Conservation (phyloP, 92 coral and sea anemone genomes). For the Umimayanthus kanabou region DNA sequence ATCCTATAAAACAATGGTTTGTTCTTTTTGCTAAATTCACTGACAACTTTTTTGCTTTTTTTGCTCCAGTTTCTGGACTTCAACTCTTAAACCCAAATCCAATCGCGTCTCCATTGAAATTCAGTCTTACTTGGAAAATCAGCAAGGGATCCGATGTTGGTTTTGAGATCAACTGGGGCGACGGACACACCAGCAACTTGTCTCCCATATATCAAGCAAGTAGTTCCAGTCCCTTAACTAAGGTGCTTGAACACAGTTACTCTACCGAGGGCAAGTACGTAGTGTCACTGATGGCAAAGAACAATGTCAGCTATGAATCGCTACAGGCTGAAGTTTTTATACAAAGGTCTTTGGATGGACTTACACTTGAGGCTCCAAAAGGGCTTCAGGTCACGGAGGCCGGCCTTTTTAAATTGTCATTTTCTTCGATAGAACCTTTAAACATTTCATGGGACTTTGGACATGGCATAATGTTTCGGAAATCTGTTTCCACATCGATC, state of each 20-base stretch:
- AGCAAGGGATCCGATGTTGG: constrained; percentile 21
- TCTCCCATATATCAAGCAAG: background rate
- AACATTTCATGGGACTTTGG: constrained; percentile 34
- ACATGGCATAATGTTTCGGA: background rate
- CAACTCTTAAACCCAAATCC: background rate
- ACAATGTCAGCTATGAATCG: background rate
- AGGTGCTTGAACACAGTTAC: background rate
- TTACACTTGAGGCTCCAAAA: constrained; percentile 11
- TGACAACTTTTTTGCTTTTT: background rate
- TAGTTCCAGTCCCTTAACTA: background rate
- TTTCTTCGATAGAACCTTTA: constrained; percentile 25
- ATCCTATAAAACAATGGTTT: background rate
- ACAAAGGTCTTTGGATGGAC: constrained; percentile 20
- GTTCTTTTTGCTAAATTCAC: background rate
- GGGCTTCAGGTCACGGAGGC: background rate
- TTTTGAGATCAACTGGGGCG: constrained; percentile 32
- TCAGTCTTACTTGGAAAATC: constrained; percentile 1
- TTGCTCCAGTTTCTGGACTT: constrained; percentile 22
- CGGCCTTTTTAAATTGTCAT: constrained; percentile 28
- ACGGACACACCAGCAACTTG: background rate
- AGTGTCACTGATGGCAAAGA: background rate
- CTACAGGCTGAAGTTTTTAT: background rate
- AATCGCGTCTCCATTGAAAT: background rate
- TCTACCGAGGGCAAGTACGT: background rate
- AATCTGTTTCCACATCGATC: background rate